Evolutionary conservation across 2,797 vertebrate species (phyloP), one percentile per base, ranked within the genome.

Genomic region (Malurus splendens): DNA sequence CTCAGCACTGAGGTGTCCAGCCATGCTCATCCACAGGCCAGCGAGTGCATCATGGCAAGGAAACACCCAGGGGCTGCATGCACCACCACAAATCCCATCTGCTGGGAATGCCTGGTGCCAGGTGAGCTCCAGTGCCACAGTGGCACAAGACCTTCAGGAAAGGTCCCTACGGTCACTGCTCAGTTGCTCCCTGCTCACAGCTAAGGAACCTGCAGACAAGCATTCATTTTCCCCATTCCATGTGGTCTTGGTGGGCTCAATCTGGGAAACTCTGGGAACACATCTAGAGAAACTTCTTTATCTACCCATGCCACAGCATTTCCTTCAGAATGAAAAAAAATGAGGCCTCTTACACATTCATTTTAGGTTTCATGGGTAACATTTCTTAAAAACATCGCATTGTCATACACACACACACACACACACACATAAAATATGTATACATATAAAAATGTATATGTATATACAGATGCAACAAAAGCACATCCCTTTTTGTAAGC

Each of bases 91-190:
- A 6, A 17, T 8, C 62, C 9, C 19, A 12, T 1, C 8, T 1
- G 18, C 22, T 15, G n/a, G 79, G 45, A 64, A n/a, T 12, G 18
- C 47, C 0, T 0, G n/a, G 6, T 50, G 52, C 30, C 48, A 15
- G 23, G 10, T 7, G 11, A 71, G 18, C 27, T 36, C 8, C 17
- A 27, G 9, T 4, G 25, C 45, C 56, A 30, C 3, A 45, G 3
- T 0, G 23, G 39, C 62, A 74, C 6, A 4, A 3, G 7, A 28
- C 20, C 24, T 42, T 33, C 0, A 15, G 13, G 15, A 52, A 67
- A 60, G 27, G 12, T 5, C 20, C 19, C 4, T 3, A 3, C 1
- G 5, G 30, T 19, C 38, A 12, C 24, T 44, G 9, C 3, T 64
- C 14, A 7, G 28, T 2, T 76, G 45, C 23, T 82, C 38, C 23